A percentile compares a stretch with the other conserved stretches of the same genome.
These are phyloP conservation scores for Tetraneura akinire DNA, from an alignment of 1,140 invertebrate species.

Conservation along the genomic window DNA sequence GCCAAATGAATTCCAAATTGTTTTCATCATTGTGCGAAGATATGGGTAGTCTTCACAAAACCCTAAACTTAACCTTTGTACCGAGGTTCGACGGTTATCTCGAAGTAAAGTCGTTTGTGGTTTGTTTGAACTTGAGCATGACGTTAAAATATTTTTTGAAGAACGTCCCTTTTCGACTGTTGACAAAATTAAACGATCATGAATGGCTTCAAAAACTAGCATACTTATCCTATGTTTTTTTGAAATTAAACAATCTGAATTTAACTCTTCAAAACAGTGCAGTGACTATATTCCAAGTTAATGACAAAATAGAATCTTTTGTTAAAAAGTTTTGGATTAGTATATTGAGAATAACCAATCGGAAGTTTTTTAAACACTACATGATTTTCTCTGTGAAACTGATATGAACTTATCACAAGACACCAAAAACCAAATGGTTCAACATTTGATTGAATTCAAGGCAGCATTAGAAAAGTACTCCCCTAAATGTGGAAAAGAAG, in stretches of 20 bases:
- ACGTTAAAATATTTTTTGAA: not conserved
- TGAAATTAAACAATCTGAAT: not conserved
- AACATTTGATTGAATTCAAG: not conserved
- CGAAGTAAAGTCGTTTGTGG: not conserved
- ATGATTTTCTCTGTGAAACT: not conserved
- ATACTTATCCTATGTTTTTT: not conserved
- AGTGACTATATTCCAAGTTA: not conserved
- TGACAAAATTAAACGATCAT: not conserved
- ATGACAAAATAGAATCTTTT: constrained; percentile 1
- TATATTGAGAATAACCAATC: not conserved
- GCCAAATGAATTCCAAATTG: not conserved
- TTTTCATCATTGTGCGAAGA: not conserved
- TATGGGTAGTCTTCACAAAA: not conserved
- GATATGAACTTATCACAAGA: not conserved
- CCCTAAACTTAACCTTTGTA: not conserved
- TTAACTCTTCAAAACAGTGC: constrained; percentile 3
- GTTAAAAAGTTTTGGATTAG: not conserved
- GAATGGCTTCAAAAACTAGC: constrained; percentile 1
- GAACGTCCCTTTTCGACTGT: not conserved
- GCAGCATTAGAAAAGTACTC: not conserved
- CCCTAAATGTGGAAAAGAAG: not conserved
- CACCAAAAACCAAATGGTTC: not conserved
- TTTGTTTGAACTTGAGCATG: not conserved
- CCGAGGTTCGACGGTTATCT: not conserved
- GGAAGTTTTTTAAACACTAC: not conserved